These are phyloP conservation scores for Struthidea cinerea DNA, from an alignment of 2,113 vertebrate genomes.

Conservation along the genomic window DNA sequence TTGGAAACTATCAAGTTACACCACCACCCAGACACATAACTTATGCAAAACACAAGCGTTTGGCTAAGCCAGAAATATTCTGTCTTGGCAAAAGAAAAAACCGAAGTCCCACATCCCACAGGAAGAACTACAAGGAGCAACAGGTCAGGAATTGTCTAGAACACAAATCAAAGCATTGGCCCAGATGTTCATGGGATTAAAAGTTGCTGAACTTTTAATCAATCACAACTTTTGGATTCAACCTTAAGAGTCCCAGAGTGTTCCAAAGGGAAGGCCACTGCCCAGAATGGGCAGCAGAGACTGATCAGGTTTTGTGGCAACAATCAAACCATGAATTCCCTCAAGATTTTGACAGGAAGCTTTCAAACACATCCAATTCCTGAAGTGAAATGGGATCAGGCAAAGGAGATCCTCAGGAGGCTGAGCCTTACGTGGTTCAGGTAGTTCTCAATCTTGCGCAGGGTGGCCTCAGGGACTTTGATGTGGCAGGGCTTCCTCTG, in stretches of 20 bases:
- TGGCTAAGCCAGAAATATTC: not conserved
- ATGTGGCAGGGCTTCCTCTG: slow-evolving; percentile 81
- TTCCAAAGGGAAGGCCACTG: not conserved
- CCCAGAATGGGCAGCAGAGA: not conserved
- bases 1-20: not conserved
- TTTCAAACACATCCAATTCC: not conserved
- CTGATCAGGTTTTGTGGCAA: not conserved
- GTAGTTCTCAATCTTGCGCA: slow-evolving; percentile 81
- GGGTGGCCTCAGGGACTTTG: slow-evolving; percentile 79
- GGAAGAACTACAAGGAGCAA: not conserved
- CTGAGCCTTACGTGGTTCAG: slow-evolving; percentile 76
- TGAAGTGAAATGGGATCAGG: not conserved
- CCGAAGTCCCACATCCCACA: not conserved
- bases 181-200: not conserved
- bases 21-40: not conserved
- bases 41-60: not conserved
- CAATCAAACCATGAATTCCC: not conserved
- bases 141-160: not conserved
- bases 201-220: not conserved
- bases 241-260: not conserved
- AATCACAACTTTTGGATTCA: not conserved
- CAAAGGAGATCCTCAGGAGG: not conserved
- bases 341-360: rapidly evolving
- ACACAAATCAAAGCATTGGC: not conserved
- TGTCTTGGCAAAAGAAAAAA: not conserved